A percentile compares a stretch with the other conserved stretches of the same genome.
phyloP scores from a whole-genome alignment of 1,140 invertebrate species.

The Spodoptera frugiperda region DNA sequence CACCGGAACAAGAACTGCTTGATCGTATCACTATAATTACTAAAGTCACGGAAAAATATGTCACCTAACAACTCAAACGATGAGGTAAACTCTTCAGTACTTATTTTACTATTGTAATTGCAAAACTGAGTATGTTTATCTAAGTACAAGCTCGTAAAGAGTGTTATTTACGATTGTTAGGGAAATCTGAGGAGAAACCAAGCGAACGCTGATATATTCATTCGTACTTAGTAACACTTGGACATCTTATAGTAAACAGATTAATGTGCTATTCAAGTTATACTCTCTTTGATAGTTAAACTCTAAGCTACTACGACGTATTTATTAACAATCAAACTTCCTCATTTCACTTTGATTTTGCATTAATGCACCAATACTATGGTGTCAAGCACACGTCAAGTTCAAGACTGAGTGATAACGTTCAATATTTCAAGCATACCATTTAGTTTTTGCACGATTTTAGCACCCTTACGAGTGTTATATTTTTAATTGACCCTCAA shows the following conservation, averaged over 20 bases:
- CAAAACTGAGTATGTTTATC: slow-evolving; percentile 40
- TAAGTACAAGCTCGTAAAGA: slow-evolving; percentile 39
- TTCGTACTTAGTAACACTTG: slow-evolving; percentile 3
- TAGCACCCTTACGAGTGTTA: too few species aligned
- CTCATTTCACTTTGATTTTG: too few species aligned
- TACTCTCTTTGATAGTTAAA: not conserved
- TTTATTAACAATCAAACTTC: too few species aligned
- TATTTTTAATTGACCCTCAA: slow-evolving; percentile 2
- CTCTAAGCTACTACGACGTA: too few species aligned
- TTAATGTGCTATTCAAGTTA: not conserved
- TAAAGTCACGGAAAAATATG: slow-evolving; percentile 42
- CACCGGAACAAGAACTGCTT: slow-evolving; percentile 22
- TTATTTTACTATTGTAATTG: slow-evolving; percentile 38
- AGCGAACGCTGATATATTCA: not conserved
- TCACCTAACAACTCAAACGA: slow-evolving; percentile 3
- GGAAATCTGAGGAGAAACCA: slow-evolving; percentile 10
- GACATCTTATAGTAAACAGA: too few species aligned
- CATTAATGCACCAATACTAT: too few species aligned
- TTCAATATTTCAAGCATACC: too few species aligned
- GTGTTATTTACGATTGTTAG: slow-evolving; percentile 22
- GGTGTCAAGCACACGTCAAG: too few species aligned
- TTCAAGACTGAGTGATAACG: too few species aligned
- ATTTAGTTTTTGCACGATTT: too few species aligned
- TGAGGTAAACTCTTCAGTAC: slow-evolving; percentile 37
- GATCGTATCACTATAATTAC: slow-evolving; percentile 28